phyloP scores from a whole-genome alignment of 2,888 invertebrate genomes.

The Coenonympha glycerion region DNA sequence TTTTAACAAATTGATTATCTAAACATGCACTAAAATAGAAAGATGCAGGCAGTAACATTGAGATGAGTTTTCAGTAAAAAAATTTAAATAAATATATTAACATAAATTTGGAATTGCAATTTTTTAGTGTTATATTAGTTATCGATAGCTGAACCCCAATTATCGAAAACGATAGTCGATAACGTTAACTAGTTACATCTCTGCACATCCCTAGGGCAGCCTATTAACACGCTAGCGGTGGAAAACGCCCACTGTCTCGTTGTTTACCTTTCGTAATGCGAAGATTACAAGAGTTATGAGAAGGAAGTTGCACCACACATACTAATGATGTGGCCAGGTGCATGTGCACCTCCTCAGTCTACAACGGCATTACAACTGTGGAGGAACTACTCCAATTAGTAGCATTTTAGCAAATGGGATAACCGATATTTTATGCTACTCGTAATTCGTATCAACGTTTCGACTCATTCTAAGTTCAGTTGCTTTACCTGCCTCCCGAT shows the following conservation, averaged over 20 bases:
- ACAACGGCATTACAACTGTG: neutral
- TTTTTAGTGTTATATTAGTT: neutral
- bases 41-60: too few relatives aligned
- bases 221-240: neutral
- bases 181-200: neutral
- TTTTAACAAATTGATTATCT: neutral
- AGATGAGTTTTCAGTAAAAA: too few relatives aligned
- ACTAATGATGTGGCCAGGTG: constrained; percentile 7
- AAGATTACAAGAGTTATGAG: constrained; percentile 13
- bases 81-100: too few relatives aligned
- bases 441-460: too few relatives aligned
- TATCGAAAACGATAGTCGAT: neutral
- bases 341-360: neutral
- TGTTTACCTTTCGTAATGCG: constrained; percentile 15
- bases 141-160: neutral
- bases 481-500: too few relatives aligned
- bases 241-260: constrained; percentile 3
- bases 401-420: neutral
- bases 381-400: too few relatives aligned
- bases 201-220: constrained; percentile 1
- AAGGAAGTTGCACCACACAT: constrained; percentile 12
- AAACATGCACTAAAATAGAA: neutral
- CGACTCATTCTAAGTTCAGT: too few relatives aligned
- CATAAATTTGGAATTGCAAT: too few relatives aligned
- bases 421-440: too few relatives aligned